Evolutionary conservation across 2,888 invertebrate species (phyloP).

Genomic region (Argyresthia goedartella): DNA sequence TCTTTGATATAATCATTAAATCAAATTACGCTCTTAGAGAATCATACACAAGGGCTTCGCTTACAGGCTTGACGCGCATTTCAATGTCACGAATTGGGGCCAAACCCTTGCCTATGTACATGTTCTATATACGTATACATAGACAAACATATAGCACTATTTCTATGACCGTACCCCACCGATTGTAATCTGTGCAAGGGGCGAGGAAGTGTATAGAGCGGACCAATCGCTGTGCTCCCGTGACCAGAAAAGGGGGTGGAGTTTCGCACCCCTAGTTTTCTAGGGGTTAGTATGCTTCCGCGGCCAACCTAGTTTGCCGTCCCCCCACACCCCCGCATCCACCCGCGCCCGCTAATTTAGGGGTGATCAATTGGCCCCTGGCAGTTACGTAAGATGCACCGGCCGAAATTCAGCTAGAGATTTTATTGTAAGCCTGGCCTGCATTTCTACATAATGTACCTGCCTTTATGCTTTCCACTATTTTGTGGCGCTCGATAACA

Average conservation of each 20-base stretch:
- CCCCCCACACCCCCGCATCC: slow-evolving; percentile 40
- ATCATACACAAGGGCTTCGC: no score
- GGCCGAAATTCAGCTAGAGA: slow-evolving; percentile 26
- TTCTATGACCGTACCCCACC: slow-evolving; percentile 70
- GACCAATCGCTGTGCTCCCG: slow-evolving; percentile 67
- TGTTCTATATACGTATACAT: slow-evolving; percentile 42
- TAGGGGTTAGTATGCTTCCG: slow-evolving; percentile 72
- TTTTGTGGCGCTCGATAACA: no score
- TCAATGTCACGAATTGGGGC: slow-evolving; percentile 61
- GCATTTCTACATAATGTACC: neutral
- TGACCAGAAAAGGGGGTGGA: slow-evolving; percentile 71
- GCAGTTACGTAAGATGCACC: slow-evolving; percentile 50
- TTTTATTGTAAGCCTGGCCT: slow-evolving; percentile 3
- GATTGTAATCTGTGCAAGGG: slow-evolving; percentile 69
- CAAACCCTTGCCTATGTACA: slow-evolving; percentile 16
- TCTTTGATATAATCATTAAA: no score
- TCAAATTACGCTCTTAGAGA: no score
- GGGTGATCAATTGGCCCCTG: slow-evolving; percentile 62
- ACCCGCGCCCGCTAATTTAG: slow-evolving; percentile 50
- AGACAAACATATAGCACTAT: slow-evolving; percentile 59
- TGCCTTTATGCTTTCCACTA: no score
- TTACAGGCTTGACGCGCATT: slow-evolving; percentile 13
- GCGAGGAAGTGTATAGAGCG: slow-evolving; percentile 54
- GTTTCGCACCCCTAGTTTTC: slow-evolving; percentile 72
- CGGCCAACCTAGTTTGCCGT: slow-evolving; percentile 69